Evolutionary conservation across 2,797 vertebrate genomes (phyloP).

Genomic region (Catharus ustulatus): DNA sequence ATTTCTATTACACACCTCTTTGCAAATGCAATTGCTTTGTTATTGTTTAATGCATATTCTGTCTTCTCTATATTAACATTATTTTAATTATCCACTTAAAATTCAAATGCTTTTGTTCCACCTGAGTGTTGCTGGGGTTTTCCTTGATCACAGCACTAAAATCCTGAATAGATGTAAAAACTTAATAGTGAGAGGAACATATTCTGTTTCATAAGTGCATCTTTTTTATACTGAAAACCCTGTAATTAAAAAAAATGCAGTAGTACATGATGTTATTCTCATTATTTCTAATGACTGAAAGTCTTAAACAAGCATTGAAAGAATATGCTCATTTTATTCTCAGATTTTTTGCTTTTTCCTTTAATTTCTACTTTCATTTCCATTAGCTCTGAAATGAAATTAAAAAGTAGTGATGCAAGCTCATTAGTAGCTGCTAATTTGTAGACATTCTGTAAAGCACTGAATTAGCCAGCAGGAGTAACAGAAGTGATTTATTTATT

Average conservation of each 20-base stretch:
- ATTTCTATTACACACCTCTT: neutral
- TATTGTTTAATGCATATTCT: conserved; percentile 1
- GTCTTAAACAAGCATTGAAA: neutral
- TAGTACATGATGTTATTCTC: neutral
- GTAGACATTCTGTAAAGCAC: neutral
- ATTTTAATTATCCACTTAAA: conserved; percentile 3
- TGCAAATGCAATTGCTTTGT: conserved; percentile 11
- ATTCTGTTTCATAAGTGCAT: conserved; percentile 76
- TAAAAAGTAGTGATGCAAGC: neutral
- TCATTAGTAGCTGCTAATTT: neutral
- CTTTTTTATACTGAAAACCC: conserved; percentile 75
- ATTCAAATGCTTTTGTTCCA: conserved; percentile 52
- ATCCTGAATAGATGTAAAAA: conserved; percentile 75
- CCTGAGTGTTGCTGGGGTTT: conserved; percentile 66
- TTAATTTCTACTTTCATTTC: neutral
- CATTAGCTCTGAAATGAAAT: neutral
- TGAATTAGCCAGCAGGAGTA: neutral
- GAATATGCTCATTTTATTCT: neutral
- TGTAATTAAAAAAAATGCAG: conserved; percentile 2
- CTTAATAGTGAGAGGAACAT: conserved; percentile 66
- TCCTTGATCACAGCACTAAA: conserved; percentile 77
- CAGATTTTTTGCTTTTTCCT: neutral
- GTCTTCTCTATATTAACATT: neutral
- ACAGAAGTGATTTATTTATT: neutral
- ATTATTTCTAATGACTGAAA: neutral